Base-by-base conservation (phyloP, 2,797 vertebrate genomes). In the Typhlichthys eigenmanni region DNA sequence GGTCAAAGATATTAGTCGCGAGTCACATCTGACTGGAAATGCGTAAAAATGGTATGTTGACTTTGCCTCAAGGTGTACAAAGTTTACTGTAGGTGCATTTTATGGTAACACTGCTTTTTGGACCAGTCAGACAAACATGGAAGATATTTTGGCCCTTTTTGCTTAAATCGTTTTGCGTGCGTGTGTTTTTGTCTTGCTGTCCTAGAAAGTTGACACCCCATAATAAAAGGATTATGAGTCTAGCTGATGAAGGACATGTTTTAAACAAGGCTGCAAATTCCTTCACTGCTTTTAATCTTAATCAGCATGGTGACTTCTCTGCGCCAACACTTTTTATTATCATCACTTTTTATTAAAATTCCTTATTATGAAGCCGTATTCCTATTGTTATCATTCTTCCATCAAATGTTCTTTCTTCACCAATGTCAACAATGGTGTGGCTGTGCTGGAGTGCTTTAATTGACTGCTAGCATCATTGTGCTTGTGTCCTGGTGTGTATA, bases 161-260 rank as follows among this genome's bases (percentile, higher is more conserved):
- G 68, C 58, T 34, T 71, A 69, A 69, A 64, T 64, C 72, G 43
- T 29, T 57, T 13, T 48, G 19, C 47, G 43, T 59, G 19, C 19
- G 17, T 55, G 13, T 53, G 16, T 19, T 12, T 29, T 3, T 46
- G 34, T 8, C 5, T 8, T 5, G 5, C 5, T 83, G 64, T 72
- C 64, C 84, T 91, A 90, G 68, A 50, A 78, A 76, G 62, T 69
- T 72, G 79, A 74, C 74, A 77, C 72, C 53, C 17, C 63, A 71
- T 76, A 24, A 24, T 74, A 72, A 54, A 64, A 61, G 55, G 47
- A 64, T 80, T 66, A 71, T 72, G 48, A 54, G 72, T 54, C 62
- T 56, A 50, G 19, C 64, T 56, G 71, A 62, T 78, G 73, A 76
- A 69, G 67, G 70, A 72, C 61, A 46, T 55, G 68, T 52, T 58